Percentiles rank a stretch among this genome's conserved stretches.
Evolutionary conservation across 2,888 invertebrate genomes (phyloP).

Genomic region (Mythimna vitellina): DNA sequence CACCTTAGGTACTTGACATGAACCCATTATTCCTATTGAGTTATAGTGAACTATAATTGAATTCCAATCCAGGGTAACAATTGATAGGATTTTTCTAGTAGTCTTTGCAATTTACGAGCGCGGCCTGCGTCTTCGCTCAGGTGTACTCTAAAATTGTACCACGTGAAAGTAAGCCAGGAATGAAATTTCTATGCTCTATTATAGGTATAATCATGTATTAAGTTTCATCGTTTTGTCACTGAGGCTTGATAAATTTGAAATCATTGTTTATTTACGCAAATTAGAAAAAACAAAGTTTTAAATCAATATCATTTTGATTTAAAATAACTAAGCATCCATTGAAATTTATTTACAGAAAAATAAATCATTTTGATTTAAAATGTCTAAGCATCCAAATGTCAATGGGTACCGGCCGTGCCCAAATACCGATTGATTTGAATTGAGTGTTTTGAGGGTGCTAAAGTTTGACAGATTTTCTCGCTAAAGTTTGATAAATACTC

Average conservation of each 20-base stretch:
- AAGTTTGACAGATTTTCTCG: no score
- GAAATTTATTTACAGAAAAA: no score
- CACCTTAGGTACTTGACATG: conserved; percentile 39
- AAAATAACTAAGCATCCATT: no score
- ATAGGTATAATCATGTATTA: background rate
- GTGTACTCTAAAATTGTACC: background rate
- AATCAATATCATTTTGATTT: no score
- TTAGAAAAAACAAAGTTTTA: no score
- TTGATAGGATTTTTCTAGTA: conserved; percentile 45
- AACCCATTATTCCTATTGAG: conserved; percentile 61
- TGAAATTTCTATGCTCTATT: background rate
- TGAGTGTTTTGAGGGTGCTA: no score
- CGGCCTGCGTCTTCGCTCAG: background rate
- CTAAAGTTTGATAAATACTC: no score
- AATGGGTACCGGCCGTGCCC: no score
- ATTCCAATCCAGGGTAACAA: conserved; percentile 54
- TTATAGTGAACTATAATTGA: conserved; percentile 60
- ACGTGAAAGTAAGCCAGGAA: background rate
- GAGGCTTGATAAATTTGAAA: background rate
- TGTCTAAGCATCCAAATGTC: no score
- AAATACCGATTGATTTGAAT: no score
- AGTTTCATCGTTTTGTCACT: background rate
- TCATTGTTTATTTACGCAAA: background rate
- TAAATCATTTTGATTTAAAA: no score
- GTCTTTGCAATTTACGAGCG: background rate